Evolutionary conservation across 2,113 vertebrate species (phyloP), one percentile per base, ranked within the genome.

Genomic region (Hylia prasina): DNA sequence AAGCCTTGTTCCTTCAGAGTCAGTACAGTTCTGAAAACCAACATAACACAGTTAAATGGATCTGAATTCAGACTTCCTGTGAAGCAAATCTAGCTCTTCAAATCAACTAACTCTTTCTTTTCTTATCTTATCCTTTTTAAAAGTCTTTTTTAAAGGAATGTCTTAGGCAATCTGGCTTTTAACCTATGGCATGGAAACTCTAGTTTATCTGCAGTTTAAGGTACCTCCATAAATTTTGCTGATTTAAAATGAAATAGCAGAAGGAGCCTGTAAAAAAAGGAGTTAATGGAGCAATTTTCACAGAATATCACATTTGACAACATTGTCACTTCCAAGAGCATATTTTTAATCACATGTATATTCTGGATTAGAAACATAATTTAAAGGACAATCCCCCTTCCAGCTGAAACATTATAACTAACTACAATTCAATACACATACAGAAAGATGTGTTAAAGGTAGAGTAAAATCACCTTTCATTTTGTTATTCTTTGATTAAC

Each of bases 321-420:
- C 40, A 30, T 14, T 73, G 16, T 45, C 9, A 68, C 85, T 94
- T 96, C 54, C 33, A 66, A 86, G 56, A 78, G 31, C 42, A 45
- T 93, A 78, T 92, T 97, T 90, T 93, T 48, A 94, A 94, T 69
- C 50, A 25, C 68, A 35, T 48, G 9, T 47, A 73, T 84, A 45
- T 53, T 80, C 54, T 92, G n/a, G 42, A 35, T 78, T 77, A 78
- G 53, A 88, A 89, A 61, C 3, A 35, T 84, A 89, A 82, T 90
- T 95, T 69, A 69, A 95, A 89, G 54, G 56, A 83, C 68, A 68
- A 91, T 85, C 56, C 37, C 39, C 25, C 60, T 92, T 72, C 63
- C 53, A 91, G 13, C 10, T 64, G 93, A 90, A 94, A 94, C 37
- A 81, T 61, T 64, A 50, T 70, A 57, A 66, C 68, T 88, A 73